Evolutionary conservation across 2,797 vertebrate species (phyloP).

Genomic region (Gorsachius magnificus): DNA sequence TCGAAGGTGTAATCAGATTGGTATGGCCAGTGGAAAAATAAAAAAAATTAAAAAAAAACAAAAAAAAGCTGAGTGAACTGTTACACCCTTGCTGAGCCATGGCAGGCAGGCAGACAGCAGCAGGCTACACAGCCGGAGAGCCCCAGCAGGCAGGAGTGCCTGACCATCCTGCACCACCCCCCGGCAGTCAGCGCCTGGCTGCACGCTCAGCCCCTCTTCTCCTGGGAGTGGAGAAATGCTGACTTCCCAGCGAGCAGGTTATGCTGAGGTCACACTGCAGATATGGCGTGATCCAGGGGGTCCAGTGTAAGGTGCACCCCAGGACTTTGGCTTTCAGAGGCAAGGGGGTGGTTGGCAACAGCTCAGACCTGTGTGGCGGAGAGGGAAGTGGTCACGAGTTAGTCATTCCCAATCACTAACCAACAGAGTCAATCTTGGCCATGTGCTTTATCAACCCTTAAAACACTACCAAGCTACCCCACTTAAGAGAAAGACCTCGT

Average conservation of each 20-base stretch:
- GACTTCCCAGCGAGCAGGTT: background rate
- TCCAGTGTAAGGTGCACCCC: background rate
- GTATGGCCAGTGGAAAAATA: conserved; percentile 17
- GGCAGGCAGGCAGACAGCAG: background rate
- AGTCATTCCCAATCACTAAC: background rate
- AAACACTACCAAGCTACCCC: background rate
- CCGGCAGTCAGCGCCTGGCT: background rate
- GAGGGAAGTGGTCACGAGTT: background rate
- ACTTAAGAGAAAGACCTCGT: background rate
- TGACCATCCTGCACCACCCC: background rate
- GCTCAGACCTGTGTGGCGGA: background rate
- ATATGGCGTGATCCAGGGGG: rapidly evolving
- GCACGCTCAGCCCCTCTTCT: background rate
- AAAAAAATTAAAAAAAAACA: background rate
- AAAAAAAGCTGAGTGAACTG: background rate
- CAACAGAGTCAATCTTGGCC: background rate
- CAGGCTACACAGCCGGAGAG: background rate
- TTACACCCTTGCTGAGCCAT: background rate
- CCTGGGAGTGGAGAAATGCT: background rate
- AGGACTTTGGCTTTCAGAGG: background rate
- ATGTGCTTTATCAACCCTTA: background rate
- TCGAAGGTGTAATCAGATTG: conserved; percentile 42
- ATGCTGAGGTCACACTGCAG: background rate
- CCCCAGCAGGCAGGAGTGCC: background rate
- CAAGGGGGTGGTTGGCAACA: background rate